These are phyloP conservation scores for Helicoverpa armigera DNA, from an alignment of 1,140 invertebrate genomes.

Conservation along the genomic window DNA sequence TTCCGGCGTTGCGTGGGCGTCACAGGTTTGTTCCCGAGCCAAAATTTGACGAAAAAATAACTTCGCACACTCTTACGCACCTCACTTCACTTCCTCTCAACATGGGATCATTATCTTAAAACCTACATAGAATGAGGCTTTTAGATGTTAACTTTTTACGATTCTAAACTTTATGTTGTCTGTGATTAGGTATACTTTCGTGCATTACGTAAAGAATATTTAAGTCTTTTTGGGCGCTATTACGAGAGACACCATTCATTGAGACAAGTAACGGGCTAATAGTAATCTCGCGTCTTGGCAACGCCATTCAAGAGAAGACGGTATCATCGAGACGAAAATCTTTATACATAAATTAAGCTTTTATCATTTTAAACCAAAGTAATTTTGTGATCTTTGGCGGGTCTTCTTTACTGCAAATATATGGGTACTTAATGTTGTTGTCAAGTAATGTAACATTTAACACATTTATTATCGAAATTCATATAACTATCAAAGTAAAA, in stretches of 20 bases:
- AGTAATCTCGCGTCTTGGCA: conserved; percentile 77
- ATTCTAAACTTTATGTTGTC: conserved; percentile 61
- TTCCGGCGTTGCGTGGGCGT: conserved; percentile 81
- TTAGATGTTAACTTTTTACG: conserved; percentile 28
- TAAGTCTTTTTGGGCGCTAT: conserved; percentile 67
- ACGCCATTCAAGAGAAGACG: conserved; percentile 75
- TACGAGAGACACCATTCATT: conserved; percentile 79
- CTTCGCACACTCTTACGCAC: conserved; percentile 74
- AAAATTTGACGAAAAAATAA: conserved; percentile 66
- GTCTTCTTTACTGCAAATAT: too few species aligned
- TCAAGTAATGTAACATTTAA: too few species aligned
- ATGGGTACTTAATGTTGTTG: neutral
- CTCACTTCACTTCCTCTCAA: conserved; percentile 71
- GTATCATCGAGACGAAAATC: conserved; percentile 64
- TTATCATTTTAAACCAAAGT: neutral
- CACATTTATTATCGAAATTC: neutral
- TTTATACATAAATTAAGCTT: conserved; percentile 2
- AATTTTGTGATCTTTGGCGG: too few species aligned
- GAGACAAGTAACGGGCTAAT: conserved; percentile 83
- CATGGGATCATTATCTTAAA: conserved; percentile 67
- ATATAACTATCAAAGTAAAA: neutral
- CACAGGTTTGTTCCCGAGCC: conserved; percentile 67
- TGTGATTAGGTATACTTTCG: conserved; percentile 53
- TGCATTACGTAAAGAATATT: conserved; percentile 53
- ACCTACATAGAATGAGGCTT: conserved; percentile 61